Evolutionary conservation across 2,797 vertebrate genomes (phyloP).

Genomic region (Helicolenus hilgendorfi): DNA sequence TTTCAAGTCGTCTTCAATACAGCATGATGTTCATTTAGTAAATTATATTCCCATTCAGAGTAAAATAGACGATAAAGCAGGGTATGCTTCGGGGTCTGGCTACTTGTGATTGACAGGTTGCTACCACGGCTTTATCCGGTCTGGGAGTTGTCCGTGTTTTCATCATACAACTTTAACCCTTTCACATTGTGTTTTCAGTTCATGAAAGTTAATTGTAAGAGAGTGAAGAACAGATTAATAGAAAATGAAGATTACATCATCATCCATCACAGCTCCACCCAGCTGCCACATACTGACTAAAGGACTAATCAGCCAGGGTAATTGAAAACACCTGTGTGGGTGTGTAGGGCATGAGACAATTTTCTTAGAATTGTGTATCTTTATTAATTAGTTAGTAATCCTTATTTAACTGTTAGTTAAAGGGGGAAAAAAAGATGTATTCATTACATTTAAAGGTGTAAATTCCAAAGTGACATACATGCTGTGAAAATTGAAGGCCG

Average conservation of each 20-base stretch:
- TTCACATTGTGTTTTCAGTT: too few species aligned
- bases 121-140: too few species aligned
- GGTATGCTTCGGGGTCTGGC: too few species aligned
- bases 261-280: neutral
- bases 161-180: too few species aligned
- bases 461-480: neutral
- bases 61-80: too few species aligned
- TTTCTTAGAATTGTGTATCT: neutral
- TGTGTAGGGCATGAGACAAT: neutral
- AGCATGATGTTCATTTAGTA: too few species aligned
- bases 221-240: neutral
- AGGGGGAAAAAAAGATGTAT: neutral
- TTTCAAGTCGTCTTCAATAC: too few species aligned
- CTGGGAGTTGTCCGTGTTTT: too few species aligned
- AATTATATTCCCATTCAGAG: rapidly evolving
- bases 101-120: too few species aligned
- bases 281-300: neutral
- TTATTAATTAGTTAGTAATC: neutral
- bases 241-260: neutral
- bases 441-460: neutral
- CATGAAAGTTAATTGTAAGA: neutral
- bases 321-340: conserved; percentile 3
- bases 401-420: neutral
- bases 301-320: conserved; percentile 2
- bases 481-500: neutral